These are phyloP conservation scores for Novumbra hubbsi DNA, from an alignment of 2,797 vertebrate species.

Conservation along the genomic window DNA sequence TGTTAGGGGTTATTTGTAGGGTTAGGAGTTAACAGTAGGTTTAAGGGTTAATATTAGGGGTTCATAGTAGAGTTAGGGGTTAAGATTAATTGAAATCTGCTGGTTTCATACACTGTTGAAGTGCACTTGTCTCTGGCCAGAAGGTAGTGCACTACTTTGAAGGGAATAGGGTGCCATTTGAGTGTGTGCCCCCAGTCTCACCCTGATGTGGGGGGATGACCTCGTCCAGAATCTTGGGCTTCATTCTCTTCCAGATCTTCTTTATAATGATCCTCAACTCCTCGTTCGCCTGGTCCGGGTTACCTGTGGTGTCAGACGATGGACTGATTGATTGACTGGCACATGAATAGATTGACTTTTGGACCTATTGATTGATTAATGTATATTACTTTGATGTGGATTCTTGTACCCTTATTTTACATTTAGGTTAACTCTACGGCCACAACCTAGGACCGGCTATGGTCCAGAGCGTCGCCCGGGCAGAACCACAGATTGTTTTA, in stretches of 20 bases:
- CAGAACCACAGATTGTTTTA: too few relatives aligned
- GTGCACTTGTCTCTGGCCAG: background rate
- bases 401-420: too few relatives aligned
- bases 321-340: background rate
- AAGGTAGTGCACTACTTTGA: background rate
- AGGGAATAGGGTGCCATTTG: background rate
- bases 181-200: conserved; percentile 36
- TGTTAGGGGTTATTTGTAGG: background rate
- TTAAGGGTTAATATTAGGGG: background rate
- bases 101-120: background rate
- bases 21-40: background rate
- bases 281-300: conserved; percentile 92
- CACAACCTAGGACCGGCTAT: too few relatives aligned
- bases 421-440: too few relatives aligned
- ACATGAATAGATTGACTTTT: background rate
- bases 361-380: too few relatives aligned
- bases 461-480: too few relatives aligned
- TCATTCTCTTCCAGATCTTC: conserved; percentile 98
- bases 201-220: conserved; percentile 94
- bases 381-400: too few relatives aligned
- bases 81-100: background rate
- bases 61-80: background rate
- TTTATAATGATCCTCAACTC: conserved; percentile 91
- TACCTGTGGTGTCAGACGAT: conserved; percentile 68
- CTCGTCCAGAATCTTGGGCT: conserved; percentile 94